Base-by-base conservation (phyloP, 2,113 vertebrate species). In the Thamnophis sirtalis region DNA sequence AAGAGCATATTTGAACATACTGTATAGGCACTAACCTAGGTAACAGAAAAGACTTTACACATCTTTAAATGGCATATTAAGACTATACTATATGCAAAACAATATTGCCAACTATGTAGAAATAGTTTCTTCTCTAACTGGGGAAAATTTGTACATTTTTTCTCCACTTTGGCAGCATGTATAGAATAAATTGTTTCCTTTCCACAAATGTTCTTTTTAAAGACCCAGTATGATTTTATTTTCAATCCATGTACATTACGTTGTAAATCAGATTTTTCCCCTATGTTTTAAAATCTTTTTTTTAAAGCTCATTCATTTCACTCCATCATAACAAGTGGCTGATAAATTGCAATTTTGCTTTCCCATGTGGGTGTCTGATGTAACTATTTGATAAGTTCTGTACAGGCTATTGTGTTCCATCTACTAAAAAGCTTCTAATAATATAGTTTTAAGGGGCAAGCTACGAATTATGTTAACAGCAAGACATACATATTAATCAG, bases 401-500 rank as follows among this genome's bases (percentile, higher is more conserved):
- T 43, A 90, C 4, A 94, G 73, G 33, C 56, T 93, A 43, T 87
- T 88, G 89, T 93, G 93, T 95, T 90, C 94, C 55, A 49, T 51
- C 55, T 38, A 56, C 48, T 84, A n/a, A 89, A 58, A 60, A 56
- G 26, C 24, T 43, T 93, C 84, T 90, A 91, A 90, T 95, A 92
- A 89, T 86, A 96, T 94, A 68, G 89, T 95, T 93, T 93, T 95
- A 88, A 28, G 91, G 21, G 53, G 13, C 8, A 95, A 89, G 94
- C 91, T 48, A 26, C 48, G 33, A 38, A 90, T 84, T 51, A 19
- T 33, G 53, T 80, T 73, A 90, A 63, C 17, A 51, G 49, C 68
- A 80, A 90, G 63, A 80, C 5, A 93, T 84, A 91, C 96, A 86
- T 21, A 5, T 95, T 96, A 95, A 95, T 96, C 95, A 95, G 94